A percentile compares a stretch with the other conserved stretches of the same genome.
Evolutionary conservation across 1,140 invertebrate species (phyloP).

Genomic region (Drosophila nikananu): DNA sequence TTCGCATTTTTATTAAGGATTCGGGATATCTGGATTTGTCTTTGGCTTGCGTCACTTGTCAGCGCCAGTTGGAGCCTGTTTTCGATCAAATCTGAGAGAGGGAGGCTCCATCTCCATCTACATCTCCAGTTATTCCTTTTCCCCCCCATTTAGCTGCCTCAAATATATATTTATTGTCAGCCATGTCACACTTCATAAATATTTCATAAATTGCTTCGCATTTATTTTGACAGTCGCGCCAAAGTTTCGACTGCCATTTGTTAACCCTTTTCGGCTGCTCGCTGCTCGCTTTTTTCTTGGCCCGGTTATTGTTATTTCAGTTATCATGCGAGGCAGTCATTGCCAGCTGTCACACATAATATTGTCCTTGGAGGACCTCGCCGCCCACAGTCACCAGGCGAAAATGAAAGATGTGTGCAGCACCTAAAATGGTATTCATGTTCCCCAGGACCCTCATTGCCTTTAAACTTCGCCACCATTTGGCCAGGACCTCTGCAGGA

Average conservation of each 20-base stretch:
- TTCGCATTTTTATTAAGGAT: constrained; percentile 47
- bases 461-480: constrained; percentile 26
- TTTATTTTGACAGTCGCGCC: constrained; percentile 68
- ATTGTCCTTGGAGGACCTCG: constrained; percentile 36
- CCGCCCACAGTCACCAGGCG: not conserved
- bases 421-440: constrained; percentile 39
- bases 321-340: constrained; percentile 77
- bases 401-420: constrained; percentile 20
- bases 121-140: not conserved
- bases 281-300: constrained; percentile 39
- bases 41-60: constrained; percentile 64
- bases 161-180: constrained; percentile 71
- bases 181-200: constrained; percentile 76
- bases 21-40: constrained; percentile 31
- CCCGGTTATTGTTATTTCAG: constrained; percentile 55
- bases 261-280: constrained; percentile 71
- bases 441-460: constrained; percentile 16
- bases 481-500: constrained; percentile 11
- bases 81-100: constrained; percentile 5
- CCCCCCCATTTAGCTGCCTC: constrained; percentile 7
- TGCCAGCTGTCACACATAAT: constrained; percentile 75
- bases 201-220: constrained; percentile 80
- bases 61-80: constrained; percentile 44
- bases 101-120: not conserved
- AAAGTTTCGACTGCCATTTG: constrained; percentile 70